Percentiles rank a stretch among this genome's conserved stretches.
Conservation (phyloP, 2,888 invertebrate species). For the Campoplex capitator region DNA sequence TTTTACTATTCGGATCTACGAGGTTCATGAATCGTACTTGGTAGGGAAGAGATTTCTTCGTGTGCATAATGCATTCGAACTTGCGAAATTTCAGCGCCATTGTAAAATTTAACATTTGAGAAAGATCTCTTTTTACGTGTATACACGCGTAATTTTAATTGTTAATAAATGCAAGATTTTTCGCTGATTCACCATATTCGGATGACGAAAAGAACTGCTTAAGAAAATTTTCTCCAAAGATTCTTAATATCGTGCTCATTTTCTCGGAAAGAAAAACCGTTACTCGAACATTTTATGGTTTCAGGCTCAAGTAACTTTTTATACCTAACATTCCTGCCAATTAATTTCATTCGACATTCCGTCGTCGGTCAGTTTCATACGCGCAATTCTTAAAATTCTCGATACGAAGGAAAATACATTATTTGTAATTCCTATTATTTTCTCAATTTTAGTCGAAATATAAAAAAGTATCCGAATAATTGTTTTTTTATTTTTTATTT, state of each 20-base stretch:
- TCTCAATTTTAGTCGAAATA: no score
- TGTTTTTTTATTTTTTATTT: no score
- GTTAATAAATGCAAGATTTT: neutral
- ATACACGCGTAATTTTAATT: neutral
- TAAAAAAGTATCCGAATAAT: no score
- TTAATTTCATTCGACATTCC: conserved; percentile 18
- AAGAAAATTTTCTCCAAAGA: neutral
- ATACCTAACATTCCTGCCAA: conserved; percentile 9
- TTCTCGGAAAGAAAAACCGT: conserved; percentile 2
- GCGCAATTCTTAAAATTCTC: neutral
- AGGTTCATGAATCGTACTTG: conserved; percentile 10
- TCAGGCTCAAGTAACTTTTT: neutral
- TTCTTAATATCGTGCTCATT: neutral
- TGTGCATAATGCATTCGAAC: conserved; percentile 18
- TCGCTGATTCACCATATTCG: neutral
- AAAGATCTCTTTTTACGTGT: neutral
- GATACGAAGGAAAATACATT: neutral
- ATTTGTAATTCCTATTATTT: neutral
- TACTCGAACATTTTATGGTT: conserved; percentile 7
- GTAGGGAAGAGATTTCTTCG: neutral
- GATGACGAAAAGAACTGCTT: neutral
- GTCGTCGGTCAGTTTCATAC: neutral
- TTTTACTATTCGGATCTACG: neutral
- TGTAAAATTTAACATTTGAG: neutral
- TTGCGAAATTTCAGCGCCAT: conserved; percentile 32